Percentiles rank a stretch among this genome's conserved stretches.
phyloP scores from a whole-genome alignment of 2,797 vertebrate species.

The Xenops minutus region DNA sequence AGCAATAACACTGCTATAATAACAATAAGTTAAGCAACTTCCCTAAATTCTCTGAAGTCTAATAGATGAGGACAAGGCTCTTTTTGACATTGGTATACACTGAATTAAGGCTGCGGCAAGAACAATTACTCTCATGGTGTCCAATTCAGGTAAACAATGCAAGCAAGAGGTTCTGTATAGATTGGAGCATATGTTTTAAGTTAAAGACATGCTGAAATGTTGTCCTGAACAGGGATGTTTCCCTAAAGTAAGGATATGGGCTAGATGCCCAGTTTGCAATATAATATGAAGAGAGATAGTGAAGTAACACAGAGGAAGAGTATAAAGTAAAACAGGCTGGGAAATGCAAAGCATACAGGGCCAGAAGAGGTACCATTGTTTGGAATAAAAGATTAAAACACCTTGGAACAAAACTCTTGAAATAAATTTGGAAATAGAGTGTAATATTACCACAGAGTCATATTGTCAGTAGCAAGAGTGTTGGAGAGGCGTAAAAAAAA shows the following conservation, averaged over 20 bases:
- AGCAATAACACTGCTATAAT: not conserved
- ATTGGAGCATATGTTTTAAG: not conserved
- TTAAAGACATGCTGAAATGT: not conserved
- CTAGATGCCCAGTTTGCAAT: not conserved
- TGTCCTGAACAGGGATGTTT: not conserved
- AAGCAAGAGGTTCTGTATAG: not conserved
- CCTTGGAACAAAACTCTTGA: constrained; percentile 28
- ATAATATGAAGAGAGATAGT: not conserved
- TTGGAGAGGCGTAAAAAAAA: not conserved
- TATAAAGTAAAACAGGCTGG: not conserved
- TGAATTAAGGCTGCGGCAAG: not conserved
- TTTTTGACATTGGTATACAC: not conserved
- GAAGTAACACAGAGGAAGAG: not conserved
- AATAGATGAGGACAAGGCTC: not conserved
- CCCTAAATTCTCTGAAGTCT: not conserved
- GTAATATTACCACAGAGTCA: constrained; percentile 59
- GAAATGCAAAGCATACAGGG: not conserved
- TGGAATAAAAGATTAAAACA: constrained; percentile 41
- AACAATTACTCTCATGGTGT: not conserved
- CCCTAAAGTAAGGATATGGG: constrained; percentile 6
- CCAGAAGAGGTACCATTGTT: not conserved
- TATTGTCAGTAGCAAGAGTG: constrained; percentile 33
- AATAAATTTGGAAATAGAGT: constrained; percentile 67
- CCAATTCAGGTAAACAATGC: not conserved
- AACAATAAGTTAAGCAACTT: not conserved